Percentiles rank a stretch among this genome's conserved stretches.
Conservation (phyloP, 2,888 invertebrate species). For the Matsumyia berberina region DNA sequence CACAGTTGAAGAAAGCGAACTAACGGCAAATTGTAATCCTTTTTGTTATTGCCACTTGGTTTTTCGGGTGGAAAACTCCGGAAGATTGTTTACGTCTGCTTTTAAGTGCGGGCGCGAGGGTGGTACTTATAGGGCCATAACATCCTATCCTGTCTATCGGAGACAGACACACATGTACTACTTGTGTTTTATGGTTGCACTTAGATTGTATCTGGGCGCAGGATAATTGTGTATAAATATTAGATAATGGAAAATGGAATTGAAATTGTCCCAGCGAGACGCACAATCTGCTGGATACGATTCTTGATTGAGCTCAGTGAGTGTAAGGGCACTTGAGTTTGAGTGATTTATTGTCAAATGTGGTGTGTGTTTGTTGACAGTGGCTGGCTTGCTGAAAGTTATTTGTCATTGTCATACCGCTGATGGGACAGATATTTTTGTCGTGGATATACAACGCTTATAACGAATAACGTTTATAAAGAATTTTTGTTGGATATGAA, state of each 20-base stretch:
- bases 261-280: conserved; percentile 43
- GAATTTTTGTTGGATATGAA: too few species aligned
- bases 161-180: conserved; percentile 50
- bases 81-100: conserved; percentile 56
- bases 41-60: conserved; percentile 51
- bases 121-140: too few species aligned
- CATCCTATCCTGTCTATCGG: conserved; percentile 31
- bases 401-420: too few species aligned
- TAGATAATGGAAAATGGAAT: conserved; percentile 72
- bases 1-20: conserved; percentile 29
- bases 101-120: conserved; percentile 2
- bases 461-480: too few species aligned
- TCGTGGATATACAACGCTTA: too few species aligned
- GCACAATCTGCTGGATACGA: not conserved
- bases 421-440: too few species aligned
- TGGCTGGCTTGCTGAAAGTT: too few species aligned
- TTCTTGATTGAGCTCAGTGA: conserved; percentile 56
- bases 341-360: conserved; percentile 42
- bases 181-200: conserved; percentile 71
- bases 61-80: not conserved
- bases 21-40: conserved; percentile 55
- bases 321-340: conserved; percentile 26
- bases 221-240: conserved; percentile 67
- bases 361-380: conserved; percentile 9
- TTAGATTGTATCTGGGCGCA: conserved; percentile 57